phyloP scores from a whole-genome alignment of 2,888 invertebrate species.

The Lysandra coridon region DNA sequence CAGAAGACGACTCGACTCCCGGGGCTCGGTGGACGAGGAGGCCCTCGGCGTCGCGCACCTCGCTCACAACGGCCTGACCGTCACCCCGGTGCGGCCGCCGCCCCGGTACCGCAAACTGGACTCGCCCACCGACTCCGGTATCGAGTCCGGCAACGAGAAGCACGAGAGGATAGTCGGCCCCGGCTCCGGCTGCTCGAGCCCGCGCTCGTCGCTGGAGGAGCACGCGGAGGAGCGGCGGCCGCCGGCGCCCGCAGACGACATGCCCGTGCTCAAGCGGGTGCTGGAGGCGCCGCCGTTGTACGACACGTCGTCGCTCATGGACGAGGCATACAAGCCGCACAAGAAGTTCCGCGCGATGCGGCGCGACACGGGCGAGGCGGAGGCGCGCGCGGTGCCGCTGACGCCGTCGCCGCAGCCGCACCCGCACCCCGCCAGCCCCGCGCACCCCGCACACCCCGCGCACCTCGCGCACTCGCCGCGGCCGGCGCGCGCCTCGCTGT shows the following conservation, averaged over 20 bases:
- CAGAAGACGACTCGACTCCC: conserved; percentile 88
- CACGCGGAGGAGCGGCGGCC: conserved; percentile 82
- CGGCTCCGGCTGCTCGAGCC: conserved; percentile 91
- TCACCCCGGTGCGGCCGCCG: conserved; percentile 84
- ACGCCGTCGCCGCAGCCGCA: conserved; percentile 77
- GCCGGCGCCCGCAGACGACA: conserved; percentile 87
- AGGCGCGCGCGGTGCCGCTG: conserved; percentile 67
- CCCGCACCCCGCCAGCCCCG: conserved; percentile 68
- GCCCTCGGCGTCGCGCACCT: conserved; percentile 85
- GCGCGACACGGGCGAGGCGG: conserved; percentile 90
- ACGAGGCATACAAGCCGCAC: conserved; percentile 97
- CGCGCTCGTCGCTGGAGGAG: conserved; percentile 91
- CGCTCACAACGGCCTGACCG: conserved; percentile 86
- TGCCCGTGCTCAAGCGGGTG: conserved; percentile 96
- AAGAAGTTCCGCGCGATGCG: conserved; percentile 95
- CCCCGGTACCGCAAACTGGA: conserved; percentile 91
- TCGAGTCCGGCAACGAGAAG: conserved; percentile 95
- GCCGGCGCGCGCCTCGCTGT: conserved; percentile 81
- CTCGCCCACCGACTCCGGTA: conserved; percentile 95
- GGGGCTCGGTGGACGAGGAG: conserved; percentile 87
- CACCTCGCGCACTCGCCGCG: conserved; percentile 78
- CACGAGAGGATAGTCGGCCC: conserved; percentile 86
- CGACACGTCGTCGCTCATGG: conserved; percentile 94
- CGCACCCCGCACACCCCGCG: conserved; percentile 64
- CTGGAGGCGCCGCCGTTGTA: conserved; percentile 95